These are phyloP conservation scores for Dendrocopos noguchii DNA, from an alignment of 2,113 vertebrate species.

Conservation along the genomic window DNA sequence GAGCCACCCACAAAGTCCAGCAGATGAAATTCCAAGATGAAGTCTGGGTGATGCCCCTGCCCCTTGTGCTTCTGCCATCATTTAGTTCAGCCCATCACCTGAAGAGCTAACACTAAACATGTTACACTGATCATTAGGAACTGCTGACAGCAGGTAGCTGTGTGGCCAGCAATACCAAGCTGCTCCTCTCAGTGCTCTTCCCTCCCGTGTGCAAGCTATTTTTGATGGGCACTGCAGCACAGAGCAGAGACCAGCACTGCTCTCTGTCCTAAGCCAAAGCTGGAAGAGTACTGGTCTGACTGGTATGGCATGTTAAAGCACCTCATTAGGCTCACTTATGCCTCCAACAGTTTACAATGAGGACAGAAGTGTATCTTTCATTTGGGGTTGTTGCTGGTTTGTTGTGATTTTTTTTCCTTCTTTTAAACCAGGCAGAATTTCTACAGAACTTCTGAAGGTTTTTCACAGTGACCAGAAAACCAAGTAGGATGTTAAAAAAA, in stretches of 20 bases:
- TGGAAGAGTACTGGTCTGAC: background rate
- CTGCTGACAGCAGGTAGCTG: background rate
- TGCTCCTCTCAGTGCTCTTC: background rate
- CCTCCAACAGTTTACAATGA: background rate
- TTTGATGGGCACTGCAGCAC: rapidly evolving
- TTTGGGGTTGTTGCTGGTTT: no score
- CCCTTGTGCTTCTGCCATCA: background rate
- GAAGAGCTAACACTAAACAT: background rate
- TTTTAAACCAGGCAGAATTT: background rate
- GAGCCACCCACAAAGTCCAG: background rate
- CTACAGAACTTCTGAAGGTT: background rate
- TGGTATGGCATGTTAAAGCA: background rate
- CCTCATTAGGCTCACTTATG: background rate
- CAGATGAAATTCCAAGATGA: background rate
- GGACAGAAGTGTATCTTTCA: background rate
- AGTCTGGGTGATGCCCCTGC: background rate
- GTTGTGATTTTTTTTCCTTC: background rate
- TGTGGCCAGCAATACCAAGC: rapidly evolving
- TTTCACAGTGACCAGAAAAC: background rate
- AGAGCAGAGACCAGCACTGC: background rate
- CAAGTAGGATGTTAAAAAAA: rapidly evolving
- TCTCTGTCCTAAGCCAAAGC: background rate
- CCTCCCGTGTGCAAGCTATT: background rate
- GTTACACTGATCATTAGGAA: rapidly evolving
- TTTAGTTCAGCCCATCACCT: background rate